Evolutionary conservation across 2,888 invertebrate species (phyloP), one percentile per base, ranked within the genome.

Genomic region (Gisinianus flammeolus): DNA sequence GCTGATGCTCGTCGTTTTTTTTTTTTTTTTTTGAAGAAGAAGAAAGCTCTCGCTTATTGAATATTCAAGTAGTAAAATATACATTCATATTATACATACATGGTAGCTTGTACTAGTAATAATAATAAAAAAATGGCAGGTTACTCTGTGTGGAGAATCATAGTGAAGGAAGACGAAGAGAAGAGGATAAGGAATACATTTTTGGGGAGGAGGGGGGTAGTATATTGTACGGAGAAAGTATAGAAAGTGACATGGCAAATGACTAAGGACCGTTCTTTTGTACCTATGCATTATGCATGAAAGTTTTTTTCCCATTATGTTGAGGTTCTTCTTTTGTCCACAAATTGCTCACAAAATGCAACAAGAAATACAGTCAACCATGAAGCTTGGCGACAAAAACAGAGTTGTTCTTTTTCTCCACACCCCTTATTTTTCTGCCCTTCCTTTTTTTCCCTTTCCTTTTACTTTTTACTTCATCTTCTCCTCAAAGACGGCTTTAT

Each of bases 301-400:
- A 54, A 54, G n/a, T n/a, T n/a, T n/a, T 54, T 54, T 54, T 16
- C n/a, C 54, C 54, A 54, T 54, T 54, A 54, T 54, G 54, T 54
- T 8, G 54, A 54, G 54, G 6, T 54, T 44, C n/a, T n/a, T 19
- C 54, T 54, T 54, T 54, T 54, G 54, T 54, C 54, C 54, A 54
- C 19, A 54, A 54, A 54, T 54, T 54, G 54, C n/a, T n/a, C n/a
- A n/a, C n/a, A n/a, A n/a, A n/a, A n/a, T n/a, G n/a, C n/a, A n/a
- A n/a, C n/a, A n/a, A n/a, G n/a, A n/a, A n/a, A n/a, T n/a, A n/a
- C n/a, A n/a, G n/a, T n/a, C n/a, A n/a, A n/a, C n/a, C n/a, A n/a
- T n/a, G n/a, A n/a, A n/a, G n/a, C n/a, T n/a, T n/a, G n/a, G n/a
- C n/a, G n/a, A n/a, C n/a, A n/a, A n/a, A n/a, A n/a, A n/a, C n/a